Conservation (phyloP, 2,888 invertebrate species). For the Tachina fera region DNA sequence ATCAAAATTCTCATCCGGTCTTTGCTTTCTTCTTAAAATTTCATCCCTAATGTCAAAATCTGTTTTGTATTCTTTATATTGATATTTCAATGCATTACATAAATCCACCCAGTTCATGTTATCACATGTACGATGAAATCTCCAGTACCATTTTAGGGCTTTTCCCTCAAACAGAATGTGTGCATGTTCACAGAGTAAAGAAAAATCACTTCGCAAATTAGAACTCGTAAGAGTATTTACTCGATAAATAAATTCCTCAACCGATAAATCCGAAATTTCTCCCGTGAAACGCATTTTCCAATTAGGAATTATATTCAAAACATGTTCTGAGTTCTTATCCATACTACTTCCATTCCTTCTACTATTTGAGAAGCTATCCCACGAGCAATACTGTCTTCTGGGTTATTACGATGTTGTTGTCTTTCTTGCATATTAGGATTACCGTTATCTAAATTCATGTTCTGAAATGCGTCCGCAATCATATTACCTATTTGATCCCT, state of each 20-base stretch:
- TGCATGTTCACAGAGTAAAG: not conserved
- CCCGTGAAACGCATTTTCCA: not conserved
- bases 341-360: not conserved
- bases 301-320: not conserved
- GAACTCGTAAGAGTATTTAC: not conserved
- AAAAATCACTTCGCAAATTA: not conserved
- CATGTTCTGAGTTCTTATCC: not conserved
- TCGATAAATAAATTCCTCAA: not conserved
- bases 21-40: constrained; percentile 11
- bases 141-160: constrained; percentile 14
- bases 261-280: not conserved
- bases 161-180: not conserved
- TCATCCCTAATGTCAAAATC: constrained; percentile 21
- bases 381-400: not conserved
- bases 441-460: not conserved
- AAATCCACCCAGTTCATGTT: not conserved
- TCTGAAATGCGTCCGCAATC: not conserved
- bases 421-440: not conserved
- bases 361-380: not conserved
- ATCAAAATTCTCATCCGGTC: not conserved
- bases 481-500: constrained; percentile 7
- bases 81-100: not conserved
- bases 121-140: constrained; percentile 4
- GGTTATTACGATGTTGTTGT: not conserved
- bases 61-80: constrained; percentile 2